Base-by-base conservation (phyloP, 2,113 vertebrate genomes). In the Paramormyrops kingsleyae region DNA sequence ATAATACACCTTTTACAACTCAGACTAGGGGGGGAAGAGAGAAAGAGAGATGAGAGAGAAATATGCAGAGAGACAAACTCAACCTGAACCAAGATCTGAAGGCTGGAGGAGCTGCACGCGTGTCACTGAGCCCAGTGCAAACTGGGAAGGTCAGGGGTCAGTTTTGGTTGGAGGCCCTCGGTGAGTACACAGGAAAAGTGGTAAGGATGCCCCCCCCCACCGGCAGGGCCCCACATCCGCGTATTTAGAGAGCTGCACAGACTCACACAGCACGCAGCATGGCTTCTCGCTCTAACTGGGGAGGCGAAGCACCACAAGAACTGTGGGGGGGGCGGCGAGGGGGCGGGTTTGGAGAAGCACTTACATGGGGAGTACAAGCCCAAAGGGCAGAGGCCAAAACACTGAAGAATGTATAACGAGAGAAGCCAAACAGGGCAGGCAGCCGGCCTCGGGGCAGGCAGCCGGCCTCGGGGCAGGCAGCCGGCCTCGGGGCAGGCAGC, bases 1-100 rank as follows among this genome's bases (percentile, higher is more conserved):
- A 99, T 98, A 92, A 99, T 95, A 93, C 99, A 99, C 90, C 96
- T 97, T 91, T 97, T 98, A 95, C 99, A 99, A 95, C 91, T 95
- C 91, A 98, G 95, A 92, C 98, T 99, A 92, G 88, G 7, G 88
- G 88, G 86, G 3, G 6, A 1, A 46, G 39, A 49, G 46, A 19
- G 84, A 66, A 3, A 89, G 86, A 87, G 3, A 17, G 83, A 52
- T 39, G 17, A 84, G 83, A 84, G 46, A 77, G 5, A 62, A 49
- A 83, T 44, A 24, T 1, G 42, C n/a, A 86, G 19, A 15, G 31
- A 87, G 80, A 50, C n/a, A 53, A 46, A 87, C n/a, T 56, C 17
- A 56, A 56, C 17, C 52, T 21, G 17, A 56, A 56, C 52, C 52
- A 21, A 21, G 19, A 56, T 56, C 17, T 56, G 17, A 19, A 56